These are phyloP conservation scores for Syrista parreyssii DNA, from an alignment of 2,888 invertebrate species.

Conservation along the genomic window DNA sequence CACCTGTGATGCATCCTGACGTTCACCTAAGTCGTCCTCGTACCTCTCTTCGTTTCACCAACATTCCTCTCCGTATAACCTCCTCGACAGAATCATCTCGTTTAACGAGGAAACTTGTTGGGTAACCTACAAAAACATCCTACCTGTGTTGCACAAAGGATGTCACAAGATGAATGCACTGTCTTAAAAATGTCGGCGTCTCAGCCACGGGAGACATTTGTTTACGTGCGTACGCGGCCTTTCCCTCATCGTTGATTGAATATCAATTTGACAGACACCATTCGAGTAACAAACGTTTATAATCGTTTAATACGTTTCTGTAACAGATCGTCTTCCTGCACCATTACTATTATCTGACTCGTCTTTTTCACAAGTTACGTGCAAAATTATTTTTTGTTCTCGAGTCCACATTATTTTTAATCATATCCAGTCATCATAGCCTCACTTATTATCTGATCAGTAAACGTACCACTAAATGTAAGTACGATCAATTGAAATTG, in stretches of 20 bases:
- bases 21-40: not conserved
- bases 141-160: not conserved
- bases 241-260: slow-evolving; percentile 16
- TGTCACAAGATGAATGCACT: not conserved
- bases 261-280: not conserved
- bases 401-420: not conserved
- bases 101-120: not conserved
- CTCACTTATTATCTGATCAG: not conserved
- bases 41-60: not conserved
- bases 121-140: not conserved
- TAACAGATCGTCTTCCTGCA: not conserved
- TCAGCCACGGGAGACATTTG: slow-evolving; percentile 3
- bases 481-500: not conserved
- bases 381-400: not conserved
- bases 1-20: not conserved
- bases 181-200: slow-evolving; percentile 12
- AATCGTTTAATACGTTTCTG: not conserved
- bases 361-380: not conserved
- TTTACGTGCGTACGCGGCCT: slow-evolving; percentile 1
- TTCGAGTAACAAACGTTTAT: not conserved
- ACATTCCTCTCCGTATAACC: not conserved
- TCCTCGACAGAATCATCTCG: not conserved
- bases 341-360: not conserved
- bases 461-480: not conserved
- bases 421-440: not conserved